A percentile compares a stretch with the other conserved stretches of the same genome.
phyloP scores from a whole-genome alignment of 2,113 vertebrate genomes.

The Hemiscyllium ocellatum region DNA sequence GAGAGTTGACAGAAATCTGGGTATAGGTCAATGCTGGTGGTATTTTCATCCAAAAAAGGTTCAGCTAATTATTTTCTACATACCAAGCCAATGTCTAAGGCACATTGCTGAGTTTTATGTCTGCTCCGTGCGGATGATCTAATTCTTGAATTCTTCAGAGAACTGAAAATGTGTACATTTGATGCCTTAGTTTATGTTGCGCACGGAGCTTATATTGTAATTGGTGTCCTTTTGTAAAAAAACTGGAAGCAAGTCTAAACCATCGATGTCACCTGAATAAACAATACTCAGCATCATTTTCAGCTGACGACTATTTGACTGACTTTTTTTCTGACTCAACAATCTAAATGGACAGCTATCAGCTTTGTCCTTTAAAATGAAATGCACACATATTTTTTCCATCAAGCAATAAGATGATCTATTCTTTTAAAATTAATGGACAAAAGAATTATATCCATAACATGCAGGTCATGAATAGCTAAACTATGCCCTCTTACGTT shows the following conservation, averaged over 20 bases:
- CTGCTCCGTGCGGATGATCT: neutral
- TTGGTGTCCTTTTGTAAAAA: neutral
- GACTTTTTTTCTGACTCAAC: neutral
- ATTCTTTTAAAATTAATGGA: neutral
- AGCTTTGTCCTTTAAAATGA: neutral
- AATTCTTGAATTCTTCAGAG: neutral
- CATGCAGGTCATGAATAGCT: neutral
- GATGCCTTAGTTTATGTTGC: neutral
- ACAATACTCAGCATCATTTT: neutral
- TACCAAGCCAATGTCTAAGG: neutral
- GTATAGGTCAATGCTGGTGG: neutral
- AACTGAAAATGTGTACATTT: neutral
- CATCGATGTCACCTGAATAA: conserved; percentile 14
- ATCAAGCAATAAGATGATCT: neutral
- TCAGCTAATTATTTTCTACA: neutral
- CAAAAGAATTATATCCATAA: neutral
- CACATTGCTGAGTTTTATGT: neutral
- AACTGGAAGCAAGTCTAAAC: neutral
- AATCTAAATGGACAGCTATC: neutral
- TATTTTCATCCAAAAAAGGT: neutral
- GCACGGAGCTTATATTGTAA: neutral
- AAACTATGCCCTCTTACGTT: neutral
- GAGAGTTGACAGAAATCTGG: conserved; percentile 15
- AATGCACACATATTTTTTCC: neutral
- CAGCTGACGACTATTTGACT: neutral